Base-by-base conservation (phyloP, 2,888 invertebrate species). In the Caenorhabditis imperialis region DNA sequence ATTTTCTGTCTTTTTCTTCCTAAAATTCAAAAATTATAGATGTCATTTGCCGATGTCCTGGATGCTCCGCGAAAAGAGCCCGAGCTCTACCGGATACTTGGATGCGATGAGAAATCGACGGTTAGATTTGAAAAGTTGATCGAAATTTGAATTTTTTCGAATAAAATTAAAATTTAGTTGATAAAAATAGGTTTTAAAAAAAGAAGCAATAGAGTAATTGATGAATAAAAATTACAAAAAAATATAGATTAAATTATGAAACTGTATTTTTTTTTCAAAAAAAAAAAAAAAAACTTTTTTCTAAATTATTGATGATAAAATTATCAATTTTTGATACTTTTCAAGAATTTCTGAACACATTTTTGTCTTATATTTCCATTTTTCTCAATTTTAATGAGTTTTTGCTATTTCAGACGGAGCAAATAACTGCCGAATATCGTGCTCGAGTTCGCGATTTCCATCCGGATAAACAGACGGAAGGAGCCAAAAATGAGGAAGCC, bases 351-450 rank as follows among this genome's bases (percentile, higher is more conserved):
- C 33, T 16, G n/a, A 37, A 6, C 12, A 37, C 3, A n/a, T 3
- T 37, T 37, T 8, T 8, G 6, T 33, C 10, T 33, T 33, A 33
- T 33, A 14, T 37, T 37, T 37, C 14, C 37, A 37, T 10, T 37
- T 37, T 37, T 10, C 14, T 10, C 4, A n/a, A n/a, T n/a, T n/a
- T n/a, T n/a, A n/a, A n/a, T n/a, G n/a, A n/a, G n/a, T 22, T 23
- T 42, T 27, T 47, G 35, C 22, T 16, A 23, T 63, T 81, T 69
- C 57, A 84, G 84, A 44, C 70, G 0, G 84, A 83, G 16, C 84
- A 84, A 63, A 84, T 84, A 10, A 57, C 60, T 3, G 80, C 83
- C 8, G 84, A 84, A 37, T 84, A 81, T 44, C 65, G 77, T 3
- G 74, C 79, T 7, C 73, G 80, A 1, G 84, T 82, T n/a, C 57